A percentile compares a stretch with the other conserved stretches of the same genome.
phyloP scores from a whole-genome alignment of 1,140 invertebrate genomes.

The Heliconius hermathena region DNA sequence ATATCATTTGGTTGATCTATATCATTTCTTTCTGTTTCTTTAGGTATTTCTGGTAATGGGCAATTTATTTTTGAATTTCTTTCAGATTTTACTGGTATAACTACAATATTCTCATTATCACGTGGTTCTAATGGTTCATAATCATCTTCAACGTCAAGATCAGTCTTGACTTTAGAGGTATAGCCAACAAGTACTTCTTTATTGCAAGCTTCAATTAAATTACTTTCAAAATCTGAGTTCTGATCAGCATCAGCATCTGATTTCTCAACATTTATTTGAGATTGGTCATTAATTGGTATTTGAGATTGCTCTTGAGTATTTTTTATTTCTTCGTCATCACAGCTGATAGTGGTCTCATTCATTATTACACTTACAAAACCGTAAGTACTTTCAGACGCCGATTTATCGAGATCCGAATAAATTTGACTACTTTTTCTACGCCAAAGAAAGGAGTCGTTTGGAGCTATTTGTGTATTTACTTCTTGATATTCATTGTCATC shows the following conservation, averaged over 20 bases:
- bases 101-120: conserved; percentile 56
- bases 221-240: conserved; percentile 70
- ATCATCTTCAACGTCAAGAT: conserved; percentile 65
- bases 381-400: conserved; percentile 61
- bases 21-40: conserved; percentile 40
- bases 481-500: conserved; percentile 60
- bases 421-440: conserved; percentile 72
- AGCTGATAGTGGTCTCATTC: conserved; percentile 50
- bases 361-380: conserved; percentile 61
- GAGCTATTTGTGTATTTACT: conserved; percentile 66
- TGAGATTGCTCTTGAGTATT: conserved; percentile 48
- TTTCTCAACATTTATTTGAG: conserved; percentile 46
- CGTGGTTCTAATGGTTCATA: conserved; percentile 77
- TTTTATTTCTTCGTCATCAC: conserved; percentile 43
- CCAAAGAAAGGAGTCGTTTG: conserved; percentile 80
- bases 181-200: conserved; percentile 67
- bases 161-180: conserved; percentile 62
- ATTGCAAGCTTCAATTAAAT: conserved; percentile 78
- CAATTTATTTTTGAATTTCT: conserved; percentile 75
- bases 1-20: conserved; percentile 36
- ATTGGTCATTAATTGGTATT: conserved; percentile 46
- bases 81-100: conserved; percentile 65
- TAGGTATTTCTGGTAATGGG: conserved; percentile 78
- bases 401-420: conserved; percentile 68
- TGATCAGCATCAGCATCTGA: conserved; percentile 51